Evolutionary conservation across 2,113 vertebrate genomes (phyloP).

Genomic region (Poecile atricapillus): DNA sequence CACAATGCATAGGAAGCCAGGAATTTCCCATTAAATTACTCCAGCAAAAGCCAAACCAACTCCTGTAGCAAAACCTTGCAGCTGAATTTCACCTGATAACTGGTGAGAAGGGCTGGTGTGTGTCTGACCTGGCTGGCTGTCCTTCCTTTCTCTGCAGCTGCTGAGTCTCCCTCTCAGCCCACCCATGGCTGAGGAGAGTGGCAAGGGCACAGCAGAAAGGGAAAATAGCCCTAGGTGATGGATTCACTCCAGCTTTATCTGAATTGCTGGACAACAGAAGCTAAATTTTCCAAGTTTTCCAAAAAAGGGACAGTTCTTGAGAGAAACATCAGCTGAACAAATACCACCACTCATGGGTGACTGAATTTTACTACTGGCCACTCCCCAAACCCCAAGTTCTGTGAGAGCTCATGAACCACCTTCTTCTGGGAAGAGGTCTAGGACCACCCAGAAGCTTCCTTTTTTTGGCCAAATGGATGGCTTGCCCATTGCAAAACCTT

Average conservation of each 20-base stretch:
- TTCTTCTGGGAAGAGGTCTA: background rate
- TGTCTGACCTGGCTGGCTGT: background rate
- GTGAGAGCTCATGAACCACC: background rate
- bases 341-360: background rate
- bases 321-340: background rate
- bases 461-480: background rate
- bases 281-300: background rate
- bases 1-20: background rate
- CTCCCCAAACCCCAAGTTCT: background rate
- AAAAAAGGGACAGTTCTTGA: background rate
- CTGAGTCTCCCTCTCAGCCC: background rate
- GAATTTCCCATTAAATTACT: background rate
- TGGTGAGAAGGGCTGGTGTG: background rate
- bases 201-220: background rate
- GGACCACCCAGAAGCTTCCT: background rate
- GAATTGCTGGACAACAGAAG: background rate
- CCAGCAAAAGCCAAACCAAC: background rate
- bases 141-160: background rate
- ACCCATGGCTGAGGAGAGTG: accelerated
- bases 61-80: background rate
- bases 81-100: background rate
- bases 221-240: background rate
- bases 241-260: background rate
- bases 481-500: background rate
- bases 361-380: background rate